A percentile compares a stretch with the other conserved stretches of the same genome.
These are phyloP conservation scores for Salvelinus fontinalis DNA, from an alignment of 2,113 vertebrate genomes.

Conservation along the genomic window DNA sequence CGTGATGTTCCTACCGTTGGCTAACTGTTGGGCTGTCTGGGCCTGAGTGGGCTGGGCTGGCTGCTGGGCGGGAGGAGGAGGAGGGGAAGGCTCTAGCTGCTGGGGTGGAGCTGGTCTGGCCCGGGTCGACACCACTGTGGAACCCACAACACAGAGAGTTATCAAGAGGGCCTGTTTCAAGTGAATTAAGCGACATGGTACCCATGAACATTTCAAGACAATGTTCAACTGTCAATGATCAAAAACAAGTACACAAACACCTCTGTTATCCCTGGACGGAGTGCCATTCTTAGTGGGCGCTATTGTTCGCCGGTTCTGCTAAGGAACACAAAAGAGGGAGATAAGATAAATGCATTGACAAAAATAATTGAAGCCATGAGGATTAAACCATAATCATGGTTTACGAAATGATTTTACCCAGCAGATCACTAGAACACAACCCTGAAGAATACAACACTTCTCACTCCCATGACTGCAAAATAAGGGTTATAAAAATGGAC, in stretches of 20 bases:
- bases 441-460: not conserved
- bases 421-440: too few species aligned
- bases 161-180: not conserved
- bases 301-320: slow-evolving; percentile 87
- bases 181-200: not conserved
- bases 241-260: slow-evolving; percentile 61
- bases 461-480: not conserved
- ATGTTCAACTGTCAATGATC: too few species aligned
- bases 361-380: not conserved
- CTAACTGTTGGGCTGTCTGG: slow-evolving; percentile 84
- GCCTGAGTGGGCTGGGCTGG: slow-evolving; percentile 61
- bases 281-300: slow-evolving; percentile 83
- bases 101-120: slow-evolving; percentile 81
- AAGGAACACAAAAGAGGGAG: not conserved
- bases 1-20: slow-evolving; percentile 82
- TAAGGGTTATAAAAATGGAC: slow-evolving; percentile 31
- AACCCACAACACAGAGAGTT: slow-evolving; percentile 43
- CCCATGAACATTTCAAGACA: not conserved
- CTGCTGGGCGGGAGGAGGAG: slow-evolving; percentile 70
- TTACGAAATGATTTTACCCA: not conserved
- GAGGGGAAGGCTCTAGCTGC: slow-evolving; percentile 81
- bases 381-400: not conserved
- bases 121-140: slow-evolving; percentile 83
- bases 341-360: too few species aligned
- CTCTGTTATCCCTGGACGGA: slow-evolving; percentile 91